Base-by-base conservation (phyloP, 2,797 vertebrate species). In the Eremophila alpestris region DNA sequence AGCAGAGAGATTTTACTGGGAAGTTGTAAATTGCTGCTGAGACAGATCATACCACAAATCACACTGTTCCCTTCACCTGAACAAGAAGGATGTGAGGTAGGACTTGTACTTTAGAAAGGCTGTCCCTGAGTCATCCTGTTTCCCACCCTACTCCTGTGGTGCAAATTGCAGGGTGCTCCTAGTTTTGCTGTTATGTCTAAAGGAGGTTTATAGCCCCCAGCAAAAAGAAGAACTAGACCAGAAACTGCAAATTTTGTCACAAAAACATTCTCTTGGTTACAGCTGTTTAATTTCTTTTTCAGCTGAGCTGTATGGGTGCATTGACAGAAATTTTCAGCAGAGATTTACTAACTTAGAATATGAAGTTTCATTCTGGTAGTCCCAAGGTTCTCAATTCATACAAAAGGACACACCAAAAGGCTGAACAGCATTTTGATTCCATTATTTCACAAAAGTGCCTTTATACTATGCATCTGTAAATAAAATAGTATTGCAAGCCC, bases 1-100 rank as follows among this genome's bases (percentile, higher is more conserved):
- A 94, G 73, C 18, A 71, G 56, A 89, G 74, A 58, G 71, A 48
- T 93, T 93, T 94, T 89, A 82, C 77, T 60, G 45, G 67, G 67
- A 92, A 79, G 73, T 60, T 89, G 71, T 93, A 95, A 93, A 95
- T 94, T 91, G 74, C 80, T 84, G 26, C 74, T 73, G 90, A 68
- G 73, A 81, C 82, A 83, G 79, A 84, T 91, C 65, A 36, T 62
- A 60, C 65, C 76, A 93, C 93, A 95, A 95, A 94, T 95, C 90
- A 89, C 70, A 36, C 70, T 90, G 70, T 70, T 95, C 83, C 77
- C 70, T 94, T 93, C 93, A 95, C 88, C 85, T 83, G 81, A 87
- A 73, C 63, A 89, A 94, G 88, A 90, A 59, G 55, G 34, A 89
- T 94, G 43, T 38, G 85, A 93, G 75, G 89, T 80, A 94, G 87